Base-by-base conservation (phyloP, 2,797 vertebrate genomes). In the Acanthurus leucopareius region DNA sequence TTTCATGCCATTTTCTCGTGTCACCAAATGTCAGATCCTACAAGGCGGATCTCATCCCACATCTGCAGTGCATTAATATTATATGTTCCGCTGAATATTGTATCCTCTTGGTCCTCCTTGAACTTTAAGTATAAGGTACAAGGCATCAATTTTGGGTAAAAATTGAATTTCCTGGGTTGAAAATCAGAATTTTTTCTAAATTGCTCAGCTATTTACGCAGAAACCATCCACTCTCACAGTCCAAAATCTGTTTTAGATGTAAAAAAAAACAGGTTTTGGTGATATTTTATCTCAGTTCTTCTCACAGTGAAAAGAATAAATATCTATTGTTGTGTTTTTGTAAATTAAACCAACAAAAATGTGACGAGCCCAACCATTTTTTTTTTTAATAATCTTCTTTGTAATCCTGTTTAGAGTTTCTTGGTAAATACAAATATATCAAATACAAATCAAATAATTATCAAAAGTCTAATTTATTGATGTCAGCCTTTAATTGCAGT, bases 21-120 rank as follows among this genome's bases (percentile, higher is more conserved):
- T 79, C 75, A 52, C n/a, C 17, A 40, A 68, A 65, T 76, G 68
- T 85, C 86, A 84, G 22, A 49, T 61, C 47, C 38, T 51, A 44
- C 49, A 17, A 56, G 19, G n/a, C 25, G 1, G 10, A 52, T 35
- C 56, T 80, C 45, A 25, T 38, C 28, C 49, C 42, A 59, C 63
- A 54, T 64, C 70, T 68, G 56, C 68, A 42, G 10, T 2, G 40
- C 59, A 65, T 84, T 83, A 68, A 77, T 73, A 82, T 75, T 85
- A 40, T 53, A 47, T 20, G 7, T n/a, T 10, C 42, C 28, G 0
- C 40, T 57, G n/a, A 72, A 73, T 79, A 60, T 70, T 75, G 22
- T 11, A 69, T 63, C 56, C 2, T 35, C 6, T 1, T 2, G n/a
- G 3, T 49, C 42, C 2, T 11, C 7, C 4, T 1, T 54, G 47